These are phyloP conservation scores for Neogobius melanostomus DNA, from an alignment of 2,113 vertebrate species.

Conservation along the genomic window DNA sequence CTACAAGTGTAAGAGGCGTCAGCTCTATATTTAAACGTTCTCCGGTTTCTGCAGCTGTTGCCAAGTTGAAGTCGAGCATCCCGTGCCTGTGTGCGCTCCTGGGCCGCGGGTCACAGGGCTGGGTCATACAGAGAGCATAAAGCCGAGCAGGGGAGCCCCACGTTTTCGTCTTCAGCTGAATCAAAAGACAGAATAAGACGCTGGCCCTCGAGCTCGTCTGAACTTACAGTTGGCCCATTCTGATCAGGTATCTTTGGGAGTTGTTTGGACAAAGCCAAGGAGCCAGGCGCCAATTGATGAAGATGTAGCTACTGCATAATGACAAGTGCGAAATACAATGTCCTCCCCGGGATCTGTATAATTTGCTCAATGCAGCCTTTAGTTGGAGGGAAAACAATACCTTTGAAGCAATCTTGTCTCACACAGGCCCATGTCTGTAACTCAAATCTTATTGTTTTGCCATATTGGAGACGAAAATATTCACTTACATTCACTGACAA, in stretches of 20 bases:
- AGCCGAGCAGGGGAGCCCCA: background rate
- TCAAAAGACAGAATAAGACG: no score
- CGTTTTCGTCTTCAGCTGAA: background rate
- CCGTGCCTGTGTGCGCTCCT: conserved; percentile 68
- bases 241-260: background rate
- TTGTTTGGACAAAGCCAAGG: background rate
- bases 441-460: background rate
- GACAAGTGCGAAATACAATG: conserved; percentile 28
- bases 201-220: no score
- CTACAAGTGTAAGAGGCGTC: conserved; percentile 64
- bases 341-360: conserved; percentile 31
- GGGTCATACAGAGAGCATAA: conserved; percentile 17
- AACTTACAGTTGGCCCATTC: no score
- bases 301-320: conserved; percentile 23
- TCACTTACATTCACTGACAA: background rate
- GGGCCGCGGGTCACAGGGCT: conserved; percentile 51
- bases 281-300: conserved; percentile 23
- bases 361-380: conserved; percentile 34
- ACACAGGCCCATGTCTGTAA: conserved; percentile 1
- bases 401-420: background rate
- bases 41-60: conserved; percentile 84
- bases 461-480: background rate
- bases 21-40: conserved; percentile 69
- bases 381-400: conserved; percentile 10
- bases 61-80: conserved; percentile 80